A percentile compares a stretch with the other conserved stretches of the same genome.
phyloP scores from a whole-genome alignment of 1,140 invertebrate genomes.

The Bombus terrestris region DNA sequence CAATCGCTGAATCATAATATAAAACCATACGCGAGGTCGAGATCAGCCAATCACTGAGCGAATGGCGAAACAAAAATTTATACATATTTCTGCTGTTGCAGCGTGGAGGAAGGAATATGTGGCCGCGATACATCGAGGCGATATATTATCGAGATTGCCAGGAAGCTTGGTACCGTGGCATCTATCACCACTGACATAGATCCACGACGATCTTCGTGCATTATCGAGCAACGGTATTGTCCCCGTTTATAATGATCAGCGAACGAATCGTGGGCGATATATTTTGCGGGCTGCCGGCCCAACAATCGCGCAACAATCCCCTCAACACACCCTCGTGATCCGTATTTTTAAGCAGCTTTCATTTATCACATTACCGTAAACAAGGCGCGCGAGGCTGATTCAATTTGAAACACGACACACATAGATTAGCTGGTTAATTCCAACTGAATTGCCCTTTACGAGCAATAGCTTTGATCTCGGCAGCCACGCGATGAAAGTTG shows the following conservation, averaged over 20 bases:
- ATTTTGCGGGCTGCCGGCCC: neutral
- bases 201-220: constrained; percentile 1
- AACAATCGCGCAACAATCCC: neutral
- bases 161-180: neutral
- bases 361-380: constrained; percentile 22
- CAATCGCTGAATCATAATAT: neutral
- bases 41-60: neutral
- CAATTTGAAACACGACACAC: constrained; percentile 8
- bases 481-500: neutral
- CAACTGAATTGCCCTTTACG: neutral
- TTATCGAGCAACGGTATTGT: neutral
- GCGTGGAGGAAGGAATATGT: neutral
- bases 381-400: neutral
- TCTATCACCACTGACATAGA: constrained; percentile 7
- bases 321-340: neutral
- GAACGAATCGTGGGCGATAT: neutral
- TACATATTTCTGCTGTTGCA: neutral
- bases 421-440: constrained; percentile 26
- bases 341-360: constrained; percentile 32
- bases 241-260: constrained; percentile 7
- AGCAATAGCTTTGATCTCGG: constrained; percentile 5
- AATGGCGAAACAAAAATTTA: neutral
- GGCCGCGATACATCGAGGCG: neutral
- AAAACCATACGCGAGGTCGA: neutral
- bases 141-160: constrained; percentile 10